Conservation (phyloP, 2,113 vertebrate species). For the Periophthalmodon schlosseri region DNA sequence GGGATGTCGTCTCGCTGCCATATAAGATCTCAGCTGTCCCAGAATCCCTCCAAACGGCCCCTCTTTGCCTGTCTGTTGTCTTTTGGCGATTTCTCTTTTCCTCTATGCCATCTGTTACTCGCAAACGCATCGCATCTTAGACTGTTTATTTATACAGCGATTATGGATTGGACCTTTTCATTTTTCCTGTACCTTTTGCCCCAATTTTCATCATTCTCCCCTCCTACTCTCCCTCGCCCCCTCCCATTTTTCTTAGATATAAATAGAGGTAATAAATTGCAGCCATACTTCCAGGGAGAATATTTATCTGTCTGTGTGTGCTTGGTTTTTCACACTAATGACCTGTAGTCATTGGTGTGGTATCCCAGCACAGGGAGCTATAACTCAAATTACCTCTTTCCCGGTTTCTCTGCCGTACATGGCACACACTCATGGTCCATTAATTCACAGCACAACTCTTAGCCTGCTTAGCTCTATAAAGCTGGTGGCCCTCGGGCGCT, state of each 20-base stretch:
- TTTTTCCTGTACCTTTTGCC: slow-evolving; percentile 16
- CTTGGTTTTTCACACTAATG: slow-evolving; percentile 37
- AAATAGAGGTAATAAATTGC: slow-evolving; percentile 58
- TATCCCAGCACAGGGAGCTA: slow-evolving; percentile 16
- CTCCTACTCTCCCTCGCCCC: slow-evolving; percentile 21
- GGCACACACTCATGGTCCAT: slow-evolving; percentile 21
- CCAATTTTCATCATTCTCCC: slow-evolving; percentile 19
- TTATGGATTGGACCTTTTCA: neutral
- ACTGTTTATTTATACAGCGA: neutral
- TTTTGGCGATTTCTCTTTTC: slow-evolving; percentile 1
- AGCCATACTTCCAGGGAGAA: slow-evolving; percentile 24
- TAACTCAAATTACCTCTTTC: slow-evolving; percentile 18
- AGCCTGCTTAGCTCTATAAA: slow-evolving; percentile 19
- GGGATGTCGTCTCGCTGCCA: slow-evolving; percentile 57
- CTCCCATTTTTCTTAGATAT: slow-evolving; percentile 35
- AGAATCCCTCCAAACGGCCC: slow-evolving; percentile 49
- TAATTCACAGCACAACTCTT: slow-evolving; percentile 38
- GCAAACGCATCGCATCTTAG: neutral
- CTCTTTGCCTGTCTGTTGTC: neutral
- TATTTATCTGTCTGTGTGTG: slow-evolving; percentile 34
- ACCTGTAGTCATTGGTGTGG: slow-evolving; percentile 24
- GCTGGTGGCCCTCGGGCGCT: slow-evolving; percentile 31
- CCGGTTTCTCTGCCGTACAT: slow-evolving; percentile 1
- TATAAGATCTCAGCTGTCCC: slow-evolving; percentile 56
- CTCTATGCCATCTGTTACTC: neutral